Evolutionary conservation across 1,140 invertebrate genomes (phyloP), one percentile per base, ranked within the genome.

Genomic region (Araneus ventricosus): DNA sequence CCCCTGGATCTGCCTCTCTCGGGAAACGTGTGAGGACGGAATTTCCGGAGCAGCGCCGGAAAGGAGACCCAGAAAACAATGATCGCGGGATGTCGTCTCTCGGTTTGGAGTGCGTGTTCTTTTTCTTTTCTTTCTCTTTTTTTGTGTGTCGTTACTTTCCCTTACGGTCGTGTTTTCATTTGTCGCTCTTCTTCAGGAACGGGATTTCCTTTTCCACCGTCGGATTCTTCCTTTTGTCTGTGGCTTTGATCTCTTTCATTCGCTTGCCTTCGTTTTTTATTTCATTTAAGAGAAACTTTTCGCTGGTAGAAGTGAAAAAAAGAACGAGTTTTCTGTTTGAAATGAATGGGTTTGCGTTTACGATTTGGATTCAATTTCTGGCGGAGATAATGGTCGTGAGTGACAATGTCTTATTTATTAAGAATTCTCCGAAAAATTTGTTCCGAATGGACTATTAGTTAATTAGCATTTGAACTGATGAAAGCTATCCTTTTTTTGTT

Each of bases 131-230:
- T 39, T 34, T 30, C 27, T 39, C 41, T 75, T 79, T 90, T 80
- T 80, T 1, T 59, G 52, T 20, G 52, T 61, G 88, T 79, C 67
- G 57, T 90, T 90, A 88, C 37, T 61, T 70, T 39, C 57, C 34
- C 34, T 90, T 90, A 90, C 39, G 45, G 88, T 17, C 37, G 37
- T 70, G 88, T 90, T 90, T 90, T 90, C 88, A 88, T 88, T 45
- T 88, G 37, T 41, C 37, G 59, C 41, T 87, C 30, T 80, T 67
- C 57, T 88, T 70, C 22, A 4, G 37, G 39, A 45, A 45, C 70
- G 63, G 41, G 61, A 59, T 88, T 57, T 67, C 34, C 34, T 61
- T 41, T 67, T 39, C 27, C 41, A n/a, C n/a, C 80, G 39, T 22
- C 37, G 17, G 80, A 24, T 24, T 52, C 22, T 52, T 82, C 80